phyloP scores from a whole-genome alignment of 2,113 vertebrate genomes.

The Boulengeromyrus knoepffleri region DNA sequence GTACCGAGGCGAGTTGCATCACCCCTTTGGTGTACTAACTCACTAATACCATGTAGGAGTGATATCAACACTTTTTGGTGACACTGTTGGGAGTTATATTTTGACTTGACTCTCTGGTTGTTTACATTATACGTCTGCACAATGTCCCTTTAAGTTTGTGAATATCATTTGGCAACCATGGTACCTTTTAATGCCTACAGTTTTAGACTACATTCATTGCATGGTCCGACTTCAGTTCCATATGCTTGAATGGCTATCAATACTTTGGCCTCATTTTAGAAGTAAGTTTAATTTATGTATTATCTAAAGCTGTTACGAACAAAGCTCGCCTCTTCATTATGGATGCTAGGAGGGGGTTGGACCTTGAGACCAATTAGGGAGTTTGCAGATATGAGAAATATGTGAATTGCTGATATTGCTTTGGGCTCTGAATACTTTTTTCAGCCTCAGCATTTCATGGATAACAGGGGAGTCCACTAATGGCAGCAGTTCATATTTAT shows the following conservation, averaged over 20 bases:
- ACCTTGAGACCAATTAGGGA: not conserved
- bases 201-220: not conserved
- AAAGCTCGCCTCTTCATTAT: not conserved
- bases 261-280: not conserved
- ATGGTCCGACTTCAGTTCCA: not conserved
- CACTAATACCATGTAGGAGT: not conserved
- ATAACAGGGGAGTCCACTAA: not conserved
- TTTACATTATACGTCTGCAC: not conserved
- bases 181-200: not conserved
- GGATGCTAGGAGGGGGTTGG: not conserved
- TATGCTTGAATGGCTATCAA: not conserved
- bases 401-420: slow-evolving; percentile 11
- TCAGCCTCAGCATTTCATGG: not conserved
- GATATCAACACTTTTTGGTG: not conserved
- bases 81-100: not conserved
- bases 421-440: not conserved
- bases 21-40: not conserved
- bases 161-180: not conserved
- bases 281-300: not conserved
- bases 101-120: not conserved
- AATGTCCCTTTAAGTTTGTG: not conserved
- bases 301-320: not conserved
- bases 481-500: not conserved
- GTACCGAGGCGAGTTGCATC: not conserved
- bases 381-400: not conserved